Evolutionary conservation across 2,113 vertebrate species (phyloP).

Genomic region (Athene cunicularia): DNA sequence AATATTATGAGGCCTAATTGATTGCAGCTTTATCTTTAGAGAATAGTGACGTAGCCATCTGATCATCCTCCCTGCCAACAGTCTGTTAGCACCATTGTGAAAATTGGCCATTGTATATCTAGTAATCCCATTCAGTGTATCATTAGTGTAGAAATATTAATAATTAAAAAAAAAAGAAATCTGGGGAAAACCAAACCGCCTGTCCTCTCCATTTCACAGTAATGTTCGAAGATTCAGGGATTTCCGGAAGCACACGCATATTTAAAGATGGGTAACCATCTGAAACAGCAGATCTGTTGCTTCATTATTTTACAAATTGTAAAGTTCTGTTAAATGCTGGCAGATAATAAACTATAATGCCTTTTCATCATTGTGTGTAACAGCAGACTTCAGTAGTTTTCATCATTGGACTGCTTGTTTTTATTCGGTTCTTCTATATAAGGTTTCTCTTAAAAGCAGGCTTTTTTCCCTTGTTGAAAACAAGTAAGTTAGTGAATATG

Average conservation of each 20-base stretch:
- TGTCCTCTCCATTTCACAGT: background rate
- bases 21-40: background rate
- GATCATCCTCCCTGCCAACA: background rate
- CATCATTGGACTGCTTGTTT: background rate
- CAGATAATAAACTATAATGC: background rate
- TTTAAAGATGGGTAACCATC: background rate
- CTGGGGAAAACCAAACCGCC: background rate
- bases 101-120: background rate
- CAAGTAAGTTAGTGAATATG: background rate
- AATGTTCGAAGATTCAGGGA: background rate
- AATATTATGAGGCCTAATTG: background rate
- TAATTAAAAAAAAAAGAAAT: background rate
- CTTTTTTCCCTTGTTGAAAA: background rate
- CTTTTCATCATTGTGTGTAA: rapidly evolving
- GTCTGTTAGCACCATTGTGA: background rate
- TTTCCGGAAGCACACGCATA: background rate
- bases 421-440: background rate
- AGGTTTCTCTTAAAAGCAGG: background rate
- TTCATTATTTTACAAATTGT: background rate
- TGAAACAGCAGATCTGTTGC: background rate
- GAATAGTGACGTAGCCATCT: background rate
- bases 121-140: background rate
- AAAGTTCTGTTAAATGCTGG: background rate
- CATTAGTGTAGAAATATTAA: background rate
- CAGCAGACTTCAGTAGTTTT: background rate